Conservation (phyloP, 2,113 vertebrate species). For the Calidris pugnax region DNA sequence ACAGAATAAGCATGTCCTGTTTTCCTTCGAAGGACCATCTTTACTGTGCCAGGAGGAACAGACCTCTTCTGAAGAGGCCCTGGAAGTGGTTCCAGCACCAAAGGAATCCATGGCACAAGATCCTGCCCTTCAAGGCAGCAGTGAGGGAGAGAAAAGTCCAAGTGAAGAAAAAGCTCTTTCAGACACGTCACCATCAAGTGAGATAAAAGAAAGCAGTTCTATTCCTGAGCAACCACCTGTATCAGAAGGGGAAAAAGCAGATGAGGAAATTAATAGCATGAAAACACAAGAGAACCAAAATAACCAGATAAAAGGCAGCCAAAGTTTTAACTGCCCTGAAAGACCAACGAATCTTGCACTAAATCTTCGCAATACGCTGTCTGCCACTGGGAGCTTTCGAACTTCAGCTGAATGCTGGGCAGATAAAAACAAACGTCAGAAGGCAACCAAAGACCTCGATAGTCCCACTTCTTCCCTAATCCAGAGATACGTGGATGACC, state of each 20-base stretch:
- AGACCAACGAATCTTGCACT: conserved; percentile 68
- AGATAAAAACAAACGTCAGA: neutral
- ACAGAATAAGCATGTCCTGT: conserved; percentile 80
- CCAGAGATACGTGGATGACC: conserved; percentile 80
- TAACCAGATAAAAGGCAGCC: conserved; percentile 53
- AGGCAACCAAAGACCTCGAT: conserved; percentile 47
- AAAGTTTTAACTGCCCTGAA: conserved; percentile 43
- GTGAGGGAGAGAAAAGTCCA: neutral
- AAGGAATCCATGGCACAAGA: conserved; percentile 6
- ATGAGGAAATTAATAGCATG: neutral
- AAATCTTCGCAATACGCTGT: neutral
- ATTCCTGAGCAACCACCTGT: neutral
- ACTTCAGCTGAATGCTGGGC: neutral
- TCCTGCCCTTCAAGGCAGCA: neutral
- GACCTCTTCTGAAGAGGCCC: neutral
- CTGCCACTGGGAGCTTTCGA: conserved; percentile 44
- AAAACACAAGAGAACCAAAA: conserved; percentile 20
- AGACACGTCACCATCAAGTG: neutral
- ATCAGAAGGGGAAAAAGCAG: neutral
- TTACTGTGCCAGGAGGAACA: neutral
- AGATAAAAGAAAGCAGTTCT: neutral
- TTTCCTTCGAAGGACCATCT: conserved; percentile 61
- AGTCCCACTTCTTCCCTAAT: conserved; percentile 72
- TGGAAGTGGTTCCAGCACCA: neutral
- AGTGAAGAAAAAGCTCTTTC: neutral